Conservation (phyloP, 1,140 invertebrate species). For the Latrodectus geometricus region DNA sequence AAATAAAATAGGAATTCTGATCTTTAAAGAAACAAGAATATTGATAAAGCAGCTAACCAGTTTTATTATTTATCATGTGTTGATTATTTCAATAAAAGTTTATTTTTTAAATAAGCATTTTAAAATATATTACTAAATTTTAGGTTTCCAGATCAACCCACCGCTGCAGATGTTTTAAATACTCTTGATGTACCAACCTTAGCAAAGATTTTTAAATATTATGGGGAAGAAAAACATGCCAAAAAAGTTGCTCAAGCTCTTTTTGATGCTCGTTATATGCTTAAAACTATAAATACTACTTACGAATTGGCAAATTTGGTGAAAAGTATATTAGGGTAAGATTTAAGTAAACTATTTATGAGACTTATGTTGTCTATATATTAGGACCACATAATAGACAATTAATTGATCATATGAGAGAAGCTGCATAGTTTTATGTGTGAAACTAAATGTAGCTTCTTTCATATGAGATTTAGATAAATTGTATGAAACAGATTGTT, state of each 20-base stretch:
- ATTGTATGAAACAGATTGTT: no score
- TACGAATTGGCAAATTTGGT: slow-evolving; percentile 85
- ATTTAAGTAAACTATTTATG: neutral
- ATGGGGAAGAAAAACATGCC: slow-evolving; percentile 91
- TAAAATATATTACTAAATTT: slow-evolving; percentile 1
- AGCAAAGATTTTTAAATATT: slow-evolving; percentile 83
- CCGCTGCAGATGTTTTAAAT: slow-evolving; percentile 87
- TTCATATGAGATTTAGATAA: no score
- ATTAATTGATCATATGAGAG: no score
- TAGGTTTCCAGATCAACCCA: slow-evolving; percentile 75
- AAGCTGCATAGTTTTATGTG: no score
- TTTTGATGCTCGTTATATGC: slow-evolving; percentile 85
- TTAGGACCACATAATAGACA: no score
- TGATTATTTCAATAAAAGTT: no score
- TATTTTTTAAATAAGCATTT: no score
- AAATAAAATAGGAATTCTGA: no score
- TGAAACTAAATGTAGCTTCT: no score
- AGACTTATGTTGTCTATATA: neutral
- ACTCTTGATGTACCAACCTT: slow-evolving; percentile 82
- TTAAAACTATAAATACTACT: slow-evolving; percentile 85
- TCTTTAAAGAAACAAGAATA: no score
- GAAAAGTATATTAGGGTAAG: slow-evolving; percentile 46
- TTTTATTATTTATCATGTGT: no score
- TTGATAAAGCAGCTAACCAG: no score
- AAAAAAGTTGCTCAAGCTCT: slow-evolving; percentile 89